Evolutionary conservation across 2,888 invertebrate species (phyloP), one percentile per base, ranked within the genome.

Genomic region (Caenorhabditis afra): DNA sequence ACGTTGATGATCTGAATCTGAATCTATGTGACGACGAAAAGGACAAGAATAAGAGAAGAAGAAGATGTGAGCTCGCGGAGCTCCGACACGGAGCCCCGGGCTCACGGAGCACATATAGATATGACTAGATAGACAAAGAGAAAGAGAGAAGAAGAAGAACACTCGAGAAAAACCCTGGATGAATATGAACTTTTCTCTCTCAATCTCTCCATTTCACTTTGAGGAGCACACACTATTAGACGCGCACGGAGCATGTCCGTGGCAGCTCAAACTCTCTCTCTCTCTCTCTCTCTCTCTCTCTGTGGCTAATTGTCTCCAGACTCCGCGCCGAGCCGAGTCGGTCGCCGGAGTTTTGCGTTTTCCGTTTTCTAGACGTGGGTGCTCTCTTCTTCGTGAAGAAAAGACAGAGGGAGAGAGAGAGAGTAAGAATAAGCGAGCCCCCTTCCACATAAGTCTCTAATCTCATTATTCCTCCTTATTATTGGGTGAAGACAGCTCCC

Each of bases 301-400:
- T n/a, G 11, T 37, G 37, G 7, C 73, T 74, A 65, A 65, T 65
- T 74, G 52, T 74, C 73, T 74, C 71, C 71, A 71, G 71, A 64
- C 71, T 49, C 59, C 62, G 55, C 47, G 62, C n/a, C n/a, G n/a
- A n/a, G n/a, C n/a, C n/a, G n/a, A n/a, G n/a, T n/a, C n/a, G n/a
- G n/a, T n/a, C n/a, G n/a, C n/a, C n/a, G n/a, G n/a, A n/a, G n/a
- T n/a, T n/a, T n/a, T n/a, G n/a, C n/a, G n/a, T n/a, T n/a, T n/a
- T n/a, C n/a, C n/a, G n/a, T n/a, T n/a, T n/a, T n/a, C n/a, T n/a
- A n/a, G n/a, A n/a, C n/a, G n/a, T n/a, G n/a, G n/a, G n/a, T n/a
- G n/a, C n/a, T n/a, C n/a, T n/a, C n/a, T n/a, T n/a, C n/a, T n/a
- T n/a, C n/a, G n/a, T n/a, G n/a, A n/a, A n/a, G n/a, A n/a, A n/a